Base-by-base conservation (phyloP, 2,797 vertebrate species). In the Catostomus latipinnis region DNA sequence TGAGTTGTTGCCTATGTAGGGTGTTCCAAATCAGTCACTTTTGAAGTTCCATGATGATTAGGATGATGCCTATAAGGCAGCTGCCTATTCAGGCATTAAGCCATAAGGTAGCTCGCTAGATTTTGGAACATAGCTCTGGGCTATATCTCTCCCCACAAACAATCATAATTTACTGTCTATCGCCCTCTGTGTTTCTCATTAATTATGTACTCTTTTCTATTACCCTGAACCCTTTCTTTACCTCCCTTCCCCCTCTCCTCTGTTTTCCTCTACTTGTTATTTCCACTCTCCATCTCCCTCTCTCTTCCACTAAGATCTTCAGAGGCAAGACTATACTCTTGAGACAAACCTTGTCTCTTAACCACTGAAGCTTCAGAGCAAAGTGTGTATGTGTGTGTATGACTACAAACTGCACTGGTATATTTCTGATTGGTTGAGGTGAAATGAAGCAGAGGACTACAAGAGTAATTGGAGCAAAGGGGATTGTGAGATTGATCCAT, bases 381-480 rank as follows among this genome's bases (percentile, higher is more conserved):
- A 82, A 72, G 49, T 49, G 12, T 56, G 67, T 67, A 54, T 46
- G 50, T 45, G 60, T 54, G 54, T 54, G 62, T 67, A 34, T 49
- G 3, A 53, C 18, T 69, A 68, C 74, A 14, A 73, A 67, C 54
- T 46, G 11, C 58, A 67, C 61, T 12, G 61, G 16, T 71, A 58
- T 74, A 52, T 60, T 72, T 54, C 58, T 53, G 43, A 61, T 74
- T 81, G 75, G 81, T 74, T 69, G 68, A 62, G 68, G 65, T 76
- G 68, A 83, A 85, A 68, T 52, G 50, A 81, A 81, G 68, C 79
- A 81, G 34, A 79, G 67, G 52, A 78, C 71, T 75, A 9, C 50
- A 70, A 75, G 67, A 68, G 70, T 61, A 71, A 79, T 72, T 76
- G 79, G 71, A 76, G 72, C 43, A 74, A 61, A 49, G 68, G 57